Evolutionary conservation across 1,140 invertebrate genomes (phyloP).

Genomic region (Eumaeus atala): DNA sequence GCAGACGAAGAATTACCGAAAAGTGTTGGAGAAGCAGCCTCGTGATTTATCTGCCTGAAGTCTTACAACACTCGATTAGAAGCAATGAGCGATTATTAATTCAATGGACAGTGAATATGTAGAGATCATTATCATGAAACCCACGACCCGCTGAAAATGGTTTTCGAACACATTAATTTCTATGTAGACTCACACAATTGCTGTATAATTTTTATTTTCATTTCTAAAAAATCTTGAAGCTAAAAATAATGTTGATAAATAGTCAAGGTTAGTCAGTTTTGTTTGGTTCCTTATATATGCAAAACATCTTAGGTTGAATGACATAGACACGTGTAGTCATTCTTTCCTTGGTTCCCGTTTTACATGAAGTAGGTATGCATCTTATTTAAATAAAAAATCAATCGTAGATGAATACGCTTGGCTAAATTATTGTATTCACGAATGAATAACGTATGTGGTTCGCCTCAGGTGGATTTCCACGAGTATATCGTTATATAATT

Average conservation of each 20-base stretch:
- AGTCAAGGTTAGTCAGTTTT: slow-evolving; percentile 10
- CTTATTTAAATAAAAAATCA: slow-evolving; percentile 41
- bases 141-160: too few relatives aligned
- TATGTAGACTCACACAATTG: too few relatives aligned
- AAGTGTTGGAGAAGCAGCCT: too few relatives aligned
- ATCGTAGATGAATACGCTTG: slow-evolving; percentile 34
- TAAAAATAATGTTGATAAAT: slow-evolving; percentile 10
- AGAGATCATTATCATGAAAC: too few relatives aligned
- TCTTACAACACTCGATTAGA: too few relatives aligned
- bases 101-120: too few relatives aligned
- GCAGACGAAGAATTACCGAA: too few relatives aligned
- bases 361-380: slow-evolving; percentile 33
- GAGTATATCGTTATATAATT: slow-evolving; percentile 4
- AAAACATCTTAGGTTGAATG: slow-evolving; percentile 28
- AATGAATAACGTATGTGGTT: slow-evolving; percentile 19
- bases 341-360: slow-evolving; percentile 35
- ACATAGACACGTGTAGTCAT: slow-evolving; percentile 38
- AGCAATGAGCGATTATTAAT: too few relatives aligned
- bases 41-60: too few relatives aligned
- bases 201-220: background rate
- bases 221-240: background rate
- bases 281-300: slow-evolving; percentile 11
- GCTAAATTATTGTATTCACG: slow-evolving; percentile 19
- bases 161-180: too few relatives aligned
- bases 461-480: slow-evolving; percentile 21